Conservation (phyloP, 1,140 invertebrate genomes). For the Coptotermes formosanus region DNA sequence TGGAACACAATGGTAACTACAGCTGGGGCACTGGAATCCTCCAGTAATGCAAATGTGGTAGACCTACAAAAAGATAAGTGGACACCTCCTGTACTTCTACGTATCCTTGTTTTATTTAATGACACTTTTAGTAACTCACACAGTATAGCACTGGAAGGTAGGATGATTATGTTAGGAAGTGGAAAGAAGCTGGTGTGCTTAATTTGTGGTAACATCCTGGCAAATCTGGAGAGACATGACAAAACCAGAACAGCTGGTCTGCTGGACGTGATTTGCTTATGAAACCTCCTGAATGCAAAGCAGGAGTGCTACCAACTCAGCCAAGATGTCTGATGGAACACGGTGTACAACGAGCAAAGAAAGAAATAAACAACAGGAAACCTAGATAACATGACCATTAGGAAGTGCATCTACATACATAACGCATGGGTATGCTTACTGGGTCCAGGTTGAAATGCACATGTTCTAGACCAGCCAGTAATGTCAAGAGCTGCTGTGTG, state of each 20-base stretch:
- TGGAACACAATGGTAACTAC: background rate
- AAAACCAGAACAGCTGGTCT: no score
- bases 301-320: no score
- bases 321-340: background rate
- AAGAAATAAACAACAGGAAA: background rate
- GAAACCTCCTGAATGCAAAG: no score
- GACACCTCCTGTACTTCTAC: background rate
- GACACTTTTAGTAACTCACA: no score
- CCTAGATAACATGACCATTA: no score
- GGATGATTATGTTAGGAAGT: no score
- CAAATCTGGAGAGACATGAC: no score
- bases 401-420: background rate
- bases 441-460: conserved; percentile 51
- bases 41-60: background rate
- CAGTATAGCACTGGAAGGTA: no score
- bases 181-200: no score
- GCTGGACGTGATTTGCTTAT: no score
- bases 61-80: background rate
- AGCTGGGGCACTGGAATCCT: background rate
- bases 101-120: no score
- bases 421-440: conserved; percentile 41
- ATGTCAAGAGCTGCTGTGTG: conserved; percentile 51
- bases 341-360: background rate
- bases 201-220: no score
- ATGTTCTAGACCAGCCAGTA: conserved; percentile 52